phyloP scores from a whole-genome alignment of 2,113 vertebrate species.

The Panthera uncia region DNA sequence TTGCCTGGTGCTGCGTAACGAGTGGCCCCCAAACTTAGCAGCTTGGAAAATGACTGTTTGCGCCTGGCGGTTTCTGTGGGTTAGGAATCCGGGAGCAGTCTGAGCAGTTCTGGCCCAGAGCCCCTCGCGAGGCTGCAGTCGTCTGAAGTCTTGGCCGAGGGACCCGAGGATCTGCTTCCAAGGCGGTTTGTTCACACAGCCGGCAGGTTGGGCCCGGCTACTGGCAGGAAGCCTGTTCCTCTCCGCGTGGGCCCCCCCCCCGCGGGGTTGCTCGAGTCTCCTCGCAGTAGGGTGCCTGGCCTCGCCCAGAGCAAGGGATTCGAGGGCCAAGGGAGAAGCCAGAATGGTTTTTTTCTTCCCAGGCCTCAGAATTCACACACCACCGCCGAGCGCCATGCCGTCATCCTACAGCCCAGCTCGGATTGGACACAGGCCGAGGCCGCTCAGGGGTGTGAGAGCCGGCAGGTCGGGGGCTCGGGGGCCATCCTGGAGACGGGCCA shows the following conservation, averaged over 20 bases:
- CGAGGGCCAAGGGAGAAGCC: neutral
- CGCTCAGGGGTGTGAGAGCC: neutral
- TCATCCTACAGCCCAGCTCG: neutral
- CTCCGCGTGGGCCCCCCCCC: accelerated
- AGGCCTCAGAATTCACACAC: neutral
- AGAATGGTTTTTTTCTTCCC: neutral
- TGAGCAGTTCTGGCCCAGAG: neutral
- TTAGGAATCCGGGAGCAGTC: accelerated
- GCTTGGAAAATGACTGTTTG: neutral
- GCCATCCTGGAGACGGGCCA: neutral
- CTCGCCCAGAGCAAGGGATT: neutral
- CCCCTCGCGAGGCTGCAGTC: accelerated
- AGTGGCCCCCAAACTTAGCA: neutral
- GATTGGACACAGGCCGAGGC: neutral
- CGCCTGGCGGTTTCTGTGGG: neutral
- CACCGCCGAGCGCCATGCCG: accelerated
- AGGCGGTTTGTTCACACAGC: no score
- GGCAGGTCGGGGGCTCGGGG: neutral
- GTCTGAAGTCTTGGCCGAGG: neutral
- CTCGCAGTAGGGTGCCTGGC: neutral
- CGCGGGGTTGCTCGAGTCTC: neutral
- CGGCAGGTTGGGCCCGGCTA: neutral
- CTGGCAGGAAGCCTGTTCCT: neutral
- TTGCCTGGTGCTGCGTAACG: neutral
- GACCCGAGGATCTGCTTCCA: neutral